Base-by-base conservation (phyloP, 1,140 invertebrate species). In the Rhopalosiphum maidis region DNA sequence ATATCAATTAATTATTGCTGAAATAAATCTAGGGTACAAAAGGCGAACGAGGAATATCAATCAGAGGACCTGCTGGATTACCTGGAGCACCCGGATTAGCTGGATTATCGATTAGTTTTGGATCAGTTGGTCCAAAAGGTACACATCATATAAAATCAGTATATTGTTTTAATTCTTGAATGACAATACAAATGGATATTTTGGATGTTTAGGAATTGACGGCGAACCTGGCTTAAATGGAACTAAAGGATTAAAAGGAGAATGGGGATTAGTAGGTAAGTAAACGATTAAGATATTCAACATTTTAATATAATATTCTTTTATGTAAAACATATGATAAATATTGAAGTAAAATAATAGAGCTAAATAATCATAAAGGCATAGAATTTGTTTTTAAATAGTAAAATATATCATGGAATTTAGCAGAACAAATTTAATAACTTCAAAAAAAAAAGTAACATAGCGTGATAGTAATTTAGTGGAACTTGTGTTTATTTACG, bases 161-260 rank as follows among this genome's bases (percentile, higher is more conserved):
- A 54, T 93, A 68, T 60, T 93, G 51, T 51, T 9, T 37, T 1
- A 85, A 25, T 83, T 43, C 23, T 89, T 85, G 2, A 60, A 55
- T 43, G 48, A 51, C 30, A 83, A 21, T 89, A 85, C 2, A 85
- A 43, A 85, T 92, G 5, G 25, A 82, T 51, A 41, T 93, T 18
- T 77, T 77, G 9, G 41, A 41, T 94, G 22, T 48, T 18, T 83
- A 94, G 94, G 94, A 41, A 4, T 85, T 60, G 77, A 85, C 5
- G 94, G 94, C 25, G 91, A 94, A 43, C 55, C 46, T 41, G 94
- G 94, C 5, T 30, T 91, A 6, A 85, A 90, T 46, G 94, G 94
- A 51, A 46, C 82, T 35, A 94, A 94, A 93, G 97, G 97, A 30
- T 94, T 96, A 30, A 97, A 97, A 96, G 97, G 97, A 51, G 97